Base-by-base conservation (phyloP, 2,113 vertebrate species). In the Dasypus novemcinctus region DNA sequence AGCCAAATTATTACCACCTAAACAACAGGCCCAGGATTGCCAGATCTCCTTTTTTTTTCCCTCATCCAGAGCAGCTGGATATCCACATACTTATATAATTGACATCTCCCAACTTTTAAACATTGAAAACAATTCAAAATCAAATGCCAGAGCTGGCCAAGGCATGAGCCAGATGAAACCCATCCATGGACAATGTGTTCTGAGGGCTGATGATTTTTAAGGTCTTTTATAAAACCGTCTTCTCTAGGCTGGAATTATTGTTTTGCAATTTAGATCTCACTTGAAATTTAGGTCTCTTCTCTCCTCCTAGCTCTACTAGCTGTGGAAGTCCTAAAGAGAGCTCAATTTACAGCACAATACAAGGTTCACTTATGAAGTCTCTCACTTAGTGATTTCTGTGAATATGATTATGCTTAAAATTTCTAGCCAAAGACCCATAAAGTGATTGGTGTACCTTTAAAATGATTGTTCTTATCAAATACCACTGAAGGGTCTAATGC, bases 391-490 rank as follows among this genome's bases (percentile, higher is more conserved):
- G 74, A 93, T 91, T 95, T 95, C 94, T 64, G 80, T 92, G 69
- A 96, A 96, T 91, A 94, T 94, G 95, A 94, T 95, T 92, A 79
- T 64, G 69, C 76, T 91, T 95, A 86, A 84, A 85, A 88, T 68
- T 93, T 96, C 7, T 33, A 94, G 54, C 38, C 59, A 83, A 86
- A 61, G 83, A 54, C 36, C 46, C 52, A 96, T 79, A 96, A 93
- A 86, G 41, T 85, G 95, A 75, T 49, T 75, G 29, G 57, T 69
- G 64, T 79, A 31, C 64, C 64, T 89, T 83, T 93, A 96, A 94
- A 91, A 31, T 83, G 38, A 93, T 95, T 96, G 91, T 96, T 94
- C 27, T 86, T 93, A 94, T 83, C 49, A 86, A 83, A 80, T 95
- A 92, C 68, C 91, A 91, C 57, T 96, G 72, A 95, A 95, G 83